These are phyloP conservation scores for Dryobota labecula DNA, from an alignment of 2,888 invertebrate genomes.

Conservation along the genomic window DNA sequence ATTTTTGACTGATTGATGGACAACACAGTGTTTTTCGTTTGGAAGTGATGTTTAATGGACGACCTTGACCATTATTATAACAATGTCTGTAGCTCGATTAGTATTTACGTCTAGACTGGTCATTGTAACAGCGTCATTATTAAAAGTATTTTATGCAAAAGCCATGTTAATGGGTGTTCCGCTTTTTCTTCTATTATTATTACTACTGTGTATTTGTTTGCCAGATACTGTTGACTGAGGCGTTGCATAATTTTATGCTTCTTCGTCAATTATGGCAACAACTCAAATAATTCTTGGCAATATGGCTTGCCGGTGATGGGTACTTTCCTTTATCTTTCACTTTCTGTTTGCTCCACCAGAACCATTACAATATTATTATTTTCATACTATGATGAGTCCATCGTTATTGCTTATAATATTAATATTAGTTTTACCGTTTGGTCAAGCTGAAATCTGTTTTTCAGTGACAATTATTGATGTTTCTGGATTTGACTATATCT, in stretches of 20 bases:
- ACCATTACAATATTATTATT: background rate
- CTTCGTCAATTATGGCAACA: background rate
- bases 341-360: background rate
- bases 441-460: background rate
- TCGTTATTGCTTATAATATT: background rate
- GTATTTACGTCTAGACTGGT: conserved; percentile 17
- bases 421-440: background rate
- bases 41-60: conserved; percentile 28
- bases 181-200: background rate
- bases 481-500: background rate
- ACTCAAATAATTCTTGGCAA: conserved; percentile 35
- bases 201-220: background rate
- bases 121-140: background rate
- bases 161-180: conserved; percentile 3
- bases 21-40: conserved; percentile 22
- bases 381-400: background rate
- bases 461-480: background rate
- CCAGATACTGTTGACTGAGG: background rate
- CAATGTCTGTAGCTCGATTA: background rate
- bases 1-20: conserved; percentile 40
- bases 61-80: conserved; percentile 14
- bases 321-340: background rate
- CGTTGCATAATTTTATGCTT: background rate
- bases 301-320: background rate
- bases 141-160: conserved; percentile 14